Evolutionary conservation across 2,113 vertebrate species (phyloP).

Genomic region (Gymnogyps californianus): DNA sequence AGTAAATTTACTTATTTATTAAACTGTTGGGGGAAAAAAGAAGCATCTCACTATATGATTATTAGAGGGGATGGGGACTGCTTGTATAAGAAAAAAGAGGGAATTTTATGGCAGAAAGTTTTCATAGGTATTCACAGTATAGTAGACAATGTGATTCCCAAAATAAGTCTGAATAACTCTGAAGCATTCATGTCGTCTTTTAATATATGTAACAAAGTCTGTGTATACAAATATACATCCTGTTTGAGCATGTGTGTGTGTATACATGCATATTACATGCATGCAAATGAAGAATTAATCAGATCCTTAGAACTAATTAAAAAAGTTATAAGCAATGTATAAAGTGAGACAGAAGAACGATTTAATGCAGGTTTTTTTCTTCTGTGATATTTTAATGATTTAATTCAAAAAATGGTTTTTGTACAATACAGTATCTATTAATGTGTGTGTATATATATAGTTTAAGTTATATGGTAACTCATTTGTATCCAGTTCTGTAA

Average conservation of each 20-base stretch:
- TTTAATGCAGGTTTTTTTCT: background rate
- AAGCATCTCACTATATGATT: background rate
- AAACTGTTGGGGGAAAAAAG: background rate
- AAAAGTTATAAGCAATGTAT: background rate
- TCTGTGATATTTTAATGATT: background rate
- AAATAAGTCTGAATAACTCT: background rate
- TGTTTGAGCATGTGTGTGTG: background rate
- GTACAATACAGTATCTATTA: background rate
- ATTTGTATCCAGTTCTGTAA: background rate
- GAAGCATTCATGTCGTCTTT: background rate
- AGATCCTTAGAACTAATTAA: background rate
- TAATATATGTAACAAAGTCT: background rate
- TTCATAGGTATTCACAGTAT: background rate
- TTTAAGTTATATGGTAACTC: background rate
- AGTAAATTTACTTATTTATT: background rate
- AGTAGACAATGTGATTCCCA: background rate
- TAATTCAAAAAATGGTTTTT: background rate
- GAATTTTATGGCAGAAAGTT: background rate
- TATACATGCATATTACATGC: background rate
- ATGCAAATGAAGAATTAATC: background rate
- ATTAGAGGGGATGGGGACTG: background rate
- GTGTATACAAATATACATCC: background rate
- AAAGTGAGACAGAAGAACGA: background rate
- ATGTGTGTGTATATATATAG: background rate
- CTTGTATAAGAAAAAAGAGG: background rate